phyloP scores from a whole-genome alignment of 2,888 invertebrate genomes.

The Leucophenga maculata region DNA sequence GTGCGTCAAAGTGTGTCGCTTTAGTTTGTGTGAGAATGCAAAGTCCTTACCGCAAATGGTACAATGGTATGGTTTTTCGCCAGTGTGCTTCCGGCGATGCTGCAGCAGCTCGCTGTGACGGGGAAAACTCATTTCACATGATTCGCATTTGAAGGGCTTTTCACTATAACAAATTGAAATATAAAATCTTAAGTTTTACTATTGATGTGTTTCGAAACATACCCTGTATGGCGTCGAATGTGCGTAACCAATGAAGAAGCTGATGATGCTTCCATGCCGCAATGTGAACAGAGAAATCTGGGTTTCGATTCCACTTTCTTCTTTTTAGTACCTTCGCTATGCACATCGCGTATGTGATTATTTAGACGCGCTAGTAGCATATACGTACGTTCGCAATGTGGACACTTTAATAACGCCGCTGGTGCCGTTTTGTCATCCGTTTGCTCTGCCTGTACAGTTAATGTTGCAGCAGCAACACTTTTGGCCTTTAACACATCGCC shows the following conservation, averaged over 20 bases:
- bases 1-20: slow-evolving; percentile 76
- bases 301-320: slow-evolving; percentile 68
- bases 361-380: slow-evolving; percentile 34
- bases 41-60: slow-evolving; percentile 77
- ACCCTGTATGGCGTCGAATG: slow-evolving; percentile 77
- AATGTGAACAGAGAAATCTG: slow-evolving; percentile 74
- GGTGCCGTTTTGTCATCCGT: too few relatives aligned
- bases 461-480: too few relatives aligned
- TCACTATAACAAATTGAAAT: slow-evolving; percentile 70
- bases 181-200: not conserved
- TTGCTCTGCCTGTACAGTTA: slow-evolving; percentile 12
- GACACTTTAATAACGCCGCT: slow-evolving; percentile 69
- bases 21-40: slow-evolving; percentile 70
- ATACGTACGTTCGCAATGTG: slow-evolving; percentile 73
- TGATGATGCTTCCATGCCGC: slow-evolving; percentile 75
- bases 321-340: slow-evolving; percentile 31
- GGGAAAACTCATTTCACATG: slow-evolving; percentile 75
- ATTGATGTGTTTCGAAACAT: too few relatives aligned
- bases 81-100: slow-evolving; percentile 79
- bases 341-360: slow-evolving; percentile 29
- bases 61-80: slow-evolving; percentile 77
- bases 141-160: slow-evolving; percentile 76
- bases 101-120: slow-evolving; percentile 76
- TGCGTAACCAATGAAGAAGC: slow-evolving; percentile 76
- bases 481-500: slow-evolving; percentile 35